phyloP scores from a whole-genome alignment of 1,140 invertebrate genomes.

The Pseudomyrmex sp. region DNA sequence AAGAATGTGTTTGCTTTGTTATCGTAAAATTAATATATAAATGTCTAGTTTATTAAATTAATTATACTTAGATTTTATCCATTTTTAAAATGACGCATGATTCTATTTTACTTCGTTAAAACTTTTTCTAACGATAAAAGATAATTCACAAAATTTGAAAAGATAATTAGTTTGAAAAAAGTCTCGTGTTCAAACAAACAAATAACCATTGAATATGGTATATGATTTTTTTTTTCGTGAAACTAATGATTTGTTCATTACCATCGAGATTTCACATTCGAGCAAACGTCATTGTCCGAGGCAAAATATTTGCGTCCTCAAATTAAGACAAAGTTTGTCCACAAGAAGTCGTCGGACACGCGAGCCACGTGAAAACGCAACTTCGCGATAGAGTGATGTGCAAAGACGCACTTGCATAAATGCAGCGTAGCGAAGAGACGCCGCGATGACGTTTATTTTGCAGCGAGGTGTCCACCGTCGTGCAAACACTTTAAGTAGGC shows the following conservation, averaged over 20 bases:
- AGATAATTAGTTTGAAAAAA: neutral
- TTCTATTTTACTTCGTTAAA: no score
- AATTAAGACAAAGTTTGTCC: constrained; percentile 48
- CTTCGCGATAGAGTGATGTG: constrained; percentile 45
- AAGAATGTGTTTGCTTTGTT: neutral
- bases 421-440: neutral
- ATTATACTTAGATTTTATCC: neutral
- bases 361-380: constrained; percentile 31
- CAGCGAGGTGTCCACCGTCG: constrained; percentile 55
- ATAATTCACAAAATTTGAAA: no score
- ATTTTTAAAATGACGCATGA: neutral
- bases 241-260: neutral
- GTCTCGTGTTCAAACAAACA: no score
- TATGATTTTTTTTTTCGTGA: neutral
- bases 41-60: neutral
- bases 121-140: no score
- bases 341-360: constrained; percentile 21
- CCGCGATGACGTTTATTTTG: constrained; percentile 45
- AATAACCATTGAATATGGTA: no score
- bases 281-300: neutral
- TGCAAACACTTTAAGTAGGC: constrained; percentile 57
- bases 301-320: constrained; percentile 55
- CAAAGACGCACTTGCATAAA: constrained; percentile 57
- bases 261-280: neutral
- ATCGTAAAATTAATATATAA: neutral